Evolutionary conservation across 1,140 invertebrate genomes (phyloP).

Genomic region (Heterodera schachtii): DNA sequence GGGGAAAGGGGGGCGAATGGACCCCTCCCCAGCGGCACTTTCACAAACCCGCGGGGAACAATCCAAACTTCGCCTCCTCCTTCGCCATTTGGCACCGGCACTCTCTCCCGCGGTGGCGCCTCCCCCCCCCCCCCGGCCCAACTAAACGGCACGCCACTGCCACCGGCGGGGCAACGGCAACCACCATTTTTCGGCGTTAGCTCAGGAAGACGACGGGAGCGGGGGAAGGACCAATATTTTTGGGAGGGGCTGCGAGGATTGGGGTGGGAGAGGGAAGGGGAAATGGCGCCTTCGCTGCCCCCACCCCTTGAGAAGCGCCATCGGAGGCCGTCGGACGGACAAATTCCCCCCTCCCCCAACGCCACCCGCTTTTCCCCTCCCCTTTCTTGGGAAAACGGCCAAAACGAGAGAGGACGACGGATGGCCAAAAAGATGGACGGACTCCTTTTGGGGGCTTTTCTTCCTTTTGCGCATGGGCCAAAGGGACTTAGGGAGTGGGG

Average conservation of each 20-base stretch:
- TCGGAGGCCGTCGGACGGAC: slow-evolving; percentile 13
- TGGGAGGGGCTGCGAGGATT: background rate
- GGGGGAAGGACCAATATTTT: slow-evolving; percentile 17
- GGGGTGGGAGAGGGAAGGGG: slow-evolving; percentile 1
- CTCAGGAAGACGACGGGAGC: background rate
- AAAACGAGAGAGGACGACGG: slow-evolving; percentile 1
- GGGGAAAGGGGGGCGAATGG: too few species aligned
- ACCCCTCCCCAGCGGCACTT: background rate
- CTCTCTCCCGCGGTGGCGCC: slow-evolving; percentile 18
- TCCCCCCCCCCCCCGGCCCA: background rate
- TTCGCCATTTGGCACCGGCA: slow-evolving; percentile 1
- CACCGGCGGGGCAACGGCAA: background rate
- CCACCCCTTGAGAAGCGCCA: background rate
- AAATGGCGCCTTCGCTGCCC: slow-evolving; percentile 9
- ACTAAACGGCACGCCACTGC: background rate
- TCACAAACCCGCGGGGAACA: background rate
- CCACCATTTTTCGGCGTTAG: slow-evolving; percentile 13
- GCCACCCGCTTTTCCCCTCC: background rate
- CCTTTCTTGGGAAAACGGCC: slow-evolving; percentile 12
- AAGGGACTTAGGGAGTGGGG: background rate
- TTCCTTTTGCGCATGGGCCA: slow-evolving; percentile 1
- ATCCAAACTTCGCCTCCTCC: slow-evolving; percentile 14
- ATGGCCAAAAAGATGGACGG: slow-evolving; percentile 2
- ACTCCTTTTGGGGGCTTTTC: background rate
- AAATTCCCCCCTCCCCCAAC: slow-evolving; percentile 4